Base-by-base conservation (phyloP, 1,140 invertebrate genomes). In the Daktulosphaira vitifoliae region DNA sequence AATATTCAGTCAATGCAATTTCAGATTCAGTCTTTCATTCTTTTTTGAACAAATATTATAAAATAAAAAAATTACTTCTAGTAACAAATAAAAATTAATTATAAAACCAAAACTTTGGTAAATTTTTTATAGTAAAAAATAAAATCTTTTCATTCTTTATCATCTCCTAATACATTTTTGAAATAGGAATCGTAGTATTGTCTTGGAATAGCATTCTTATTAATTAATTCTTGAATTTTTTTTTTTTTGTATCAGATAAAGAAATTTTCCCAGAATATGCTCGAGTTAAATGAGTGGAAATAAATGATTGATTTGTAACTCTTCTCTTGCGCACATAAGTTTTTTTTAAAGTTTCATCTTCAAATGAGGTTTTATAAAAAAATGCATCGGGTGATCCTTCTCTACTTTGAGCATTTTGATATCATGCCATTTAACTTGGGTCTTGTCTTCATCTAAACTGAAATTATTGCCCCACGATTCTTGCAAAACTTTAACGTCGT, bases 261-360 rank as follows among this genome's bases (percentile, higher is more conserved):
- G 52, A 16, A 15, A 54, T 54, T 42, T 54, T 54, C 22, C 22
- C 22, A 42, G 52, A 25, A 54, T 54, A 54, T 54, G 52, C 52
- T 50, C 23, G 25, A 26, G 23, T 50, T 25, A 50, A 50, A 50
- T 50, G 15, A 50, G 20, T 9, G 29, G 25, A 51, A 51, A 51
- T 51, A 29, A 51, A 51, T 9, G 49, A 11, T 51, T 51, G 25
- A 51, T 51, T 51, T 51, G 7, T 26, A 6, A 8, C 25, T 29
- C 49, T 51, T 51, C 25, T 51, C 49, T 29, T 51, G 49, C 49
- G 25, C 25, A 29, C 49, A 51, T 11, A 29, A 0, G 7, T 51
- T 51, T 51, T 51, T 29, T 51, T 51, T 9, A 50, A 51, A 29
- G n/a, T 51, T 29, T 51, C 29, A 18, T 51, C 49, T 51, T 51